Evolutionary conservation across 2,113 vertebrate species (phyloP), one percentile per base, ranked within the genome.

Genomic region (Ciconia stormi): DNA sequence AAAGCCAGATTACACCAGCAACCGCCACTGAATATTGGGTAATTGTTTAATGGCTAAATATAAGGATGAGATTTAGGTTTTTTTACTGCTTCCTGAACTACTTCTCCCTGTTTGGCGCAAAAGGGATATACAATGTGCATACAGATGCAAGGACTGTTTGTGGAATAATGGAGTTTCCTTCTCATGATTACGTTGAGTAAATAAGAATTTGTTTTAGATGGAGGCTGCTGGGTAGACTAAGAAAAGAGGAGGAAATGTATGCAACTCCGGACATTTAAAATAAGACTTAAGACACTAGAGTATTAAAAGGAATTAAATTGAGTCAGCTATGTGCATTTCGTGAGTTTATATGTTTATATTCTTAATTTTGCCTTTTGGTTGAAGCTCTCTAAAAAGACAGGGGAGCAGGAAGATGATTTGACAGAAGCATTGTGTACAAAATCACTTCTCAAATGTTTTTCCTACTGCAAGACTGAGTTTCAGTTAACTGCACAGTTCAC

Each of bases 1-100:
- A 79, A 90, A 82, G 56, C 49, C 85, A 89, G 74, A 76, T 92
- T 61, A 91, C 44, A 90, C 67, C 93, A 79, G 70, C 78, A 85
- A 47, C 34, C 1, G 0, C n/a, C 34, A 55, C 47, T 89, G 47
- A 85, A 89, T 44, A 71, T 38, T 44, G 56, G 61, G 34, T 59
- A 83, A 55, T 30, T 78, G 55, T 87, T 92, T 80, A 80, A 72
- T 6, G 85, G 59, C 49, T 89, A 82, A 58, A 82, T 65, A 13
- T 4, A 69, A 91, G 16, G 38, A n/a, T 7, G 8, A 49, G n/a
- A 50, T 70, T 73, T 46, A 49, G 26, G 26, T 40, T 65, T 76
- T 85, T 66, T 52, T 22, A 47, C 55, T 29, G 55, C 47, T 69
- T 73, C 58, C 67, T 73, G 53, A 53, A 78, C 44, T 67, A 38